Conservation (phyloP, 1,140 invertebrate genomes). For the Lineus longissimus region DNA sequence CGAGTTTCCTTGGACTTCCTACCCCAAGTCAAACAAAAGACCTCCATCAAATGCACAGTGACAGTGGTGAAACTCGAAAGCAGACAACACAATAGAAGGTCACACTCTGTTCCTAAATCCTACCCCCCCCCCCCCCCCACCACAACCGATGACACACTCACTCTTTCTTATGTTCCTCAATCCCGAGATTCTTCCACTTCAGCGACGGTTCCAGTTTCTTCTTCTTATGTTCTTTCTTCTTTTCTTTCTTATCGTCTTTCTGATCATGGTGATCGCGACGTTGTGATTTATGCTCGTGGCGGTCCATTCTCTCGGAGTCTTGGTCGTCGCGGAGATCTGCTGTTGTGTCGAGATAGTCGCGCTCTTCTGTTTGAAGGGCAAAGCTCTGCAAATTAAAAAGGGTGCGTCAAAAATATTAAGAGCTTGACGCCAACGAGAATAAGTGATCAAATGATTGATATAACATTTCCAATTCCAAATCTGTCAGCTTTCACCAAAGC, state of each 20-base stretch:
- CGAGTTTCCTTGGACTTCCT: no score
- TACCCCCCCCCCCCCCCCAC: no score
- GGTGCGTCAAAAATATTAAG: not conserved
- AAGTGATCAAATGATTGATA: no score
- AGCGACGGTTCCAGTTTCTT: constrained; percentile 47
- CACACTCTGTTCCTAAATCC: no score
- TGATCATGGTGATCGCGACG: not conserved
- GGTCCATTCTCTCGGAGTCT: constrained; percentile 23
- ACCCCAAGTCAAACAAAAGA: no score
- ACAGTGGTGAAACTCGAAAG: no score
- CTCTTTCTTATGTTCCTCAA: constrained; percentile 40
- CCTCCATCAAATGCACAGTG: no score
- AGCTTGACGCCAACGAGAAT: not conserved
- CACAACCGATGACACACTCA: constrained; percentile 8
- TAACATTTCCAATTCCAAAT: no score
- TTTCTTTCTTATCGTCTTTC: constrained; percentile 34
- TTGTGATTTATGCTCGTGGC: constrained; percentile 23
- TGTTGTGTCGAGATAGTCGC: constrained; percentile 11
- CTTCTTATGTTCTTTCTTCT: constrained; percentile 30
- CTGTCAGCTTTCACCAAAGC: no score
- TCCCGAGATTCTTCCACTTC: constrained; percentile 45
- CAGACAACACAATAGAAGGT: no score
- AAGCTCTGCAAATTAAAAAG: constrained; percentile 27
- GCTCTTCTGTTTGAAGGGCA: constrained; percentile 26
- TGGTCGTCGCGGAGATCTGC: constrained; percentile 16